Percentiles rank a stretch among this genome's conserved stretches.
phyloP scores from a whole-genome alignment of 1,140 invertebrate species.

The Asbolus verrucosus region DNA sequence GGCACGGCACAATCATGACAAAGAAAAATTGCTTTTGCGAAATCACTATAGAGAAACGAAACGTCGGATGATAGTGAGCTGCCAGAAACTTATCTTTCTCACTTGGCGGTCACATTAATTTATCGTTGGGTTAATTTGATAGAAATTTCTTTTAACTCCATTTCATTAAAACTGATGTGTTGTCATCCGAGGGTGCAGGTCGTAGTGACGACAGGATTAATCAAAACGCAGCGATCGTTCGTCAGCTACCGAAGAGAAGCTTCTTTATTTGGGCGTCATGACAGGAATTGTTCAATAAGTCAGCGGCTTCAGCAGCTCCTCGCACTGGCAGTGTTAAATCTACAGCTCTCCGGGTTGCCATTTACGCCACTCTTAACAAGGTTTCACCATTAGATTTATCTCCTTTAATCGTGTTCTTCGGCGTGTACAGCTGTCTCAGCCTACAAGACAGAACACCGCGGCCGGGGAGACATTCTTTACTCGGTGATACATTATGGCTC shows the following conservation, averaged over 20 bases:
- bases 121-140: too few species aligned
- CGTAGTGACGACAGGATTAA: constrained; percentile 5
- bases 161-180: too few species aligned
- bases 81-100: too few species aligned
- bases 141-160: too few species aligned
- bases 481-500: constrained; percentile 59
- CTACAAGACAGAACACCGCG: constrained; percentile 60
- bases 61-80: too few species aligned
- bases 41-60: too few species aligned
- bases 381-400: constrained; percentile 64
- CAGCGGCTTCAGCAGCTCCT: constrained; percentile 48
- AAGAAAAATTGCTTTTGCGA: too few species aligned
- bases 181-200: too few species aligned
- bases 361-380: constrained; percentile 62
- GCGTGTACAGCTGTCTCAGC: constrained; percentile 59
- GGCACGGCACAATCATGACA: too few species aligned
- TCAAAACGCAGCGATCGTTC: constrained; percentile 27
- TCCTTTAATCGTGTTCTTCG: constrained; percentile 61
- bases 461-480: constrained; percentile 59
- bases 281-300: constrained; percentile 56
- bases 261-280: constrained; percentile 45
- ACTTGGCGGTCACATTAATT: too few species aligned
- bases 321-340: constrained; percentile 55
- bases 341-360: constrained; percentile 59
- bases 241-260: constrained; percentile 33